Percentiles rank a stretch among this genome's conserved stretches.
Evolutionary conservation across 2,797 vertebrate species (phyloP).

Genomic region (Tapirus indicus): DNA sequence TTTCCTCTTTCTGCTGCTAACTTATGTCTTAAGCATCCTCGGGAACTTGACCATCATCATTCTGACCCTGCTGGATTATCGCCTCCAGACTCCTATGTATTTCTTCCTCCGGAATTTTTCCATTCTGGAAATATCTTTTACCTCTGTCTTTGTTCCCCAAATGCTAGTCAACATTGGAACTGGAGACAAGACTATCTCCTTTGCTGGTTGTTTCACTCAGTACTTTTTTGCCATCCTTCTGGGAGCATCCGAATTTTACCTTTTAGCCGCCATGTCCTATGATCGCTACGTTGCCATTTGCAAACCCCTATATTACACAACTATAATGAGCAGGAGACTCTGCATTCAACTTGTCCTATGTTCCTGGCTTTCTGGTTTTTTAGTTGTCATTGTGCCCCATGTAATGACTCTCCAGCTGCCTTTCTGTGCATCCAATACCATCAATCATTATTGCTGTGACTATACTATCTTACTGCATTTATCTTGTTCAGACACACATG

Average conservation of each 20-base stretch:
- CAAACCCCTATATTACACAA: constrained; percentile 70
- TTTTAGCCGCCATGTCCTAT: constrained; percentile 78
- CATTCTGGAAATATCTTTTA: constrained; percentile 74
- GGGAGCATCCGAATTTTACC: constrained; percentile 79
- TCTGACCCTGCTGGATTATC: constrained; percentile 66
- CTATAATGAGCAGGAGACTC: constrained; percentile 69
- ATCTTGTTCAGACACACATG: constrained; percentile 74
- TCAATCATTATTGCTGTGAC: constrained; percentile 82
- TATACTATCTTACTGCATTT: constrained; percentile 72
- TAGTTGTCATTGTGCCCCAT: constrained; percentile 64
- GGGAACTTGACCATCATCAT: constrained; percentile 79
- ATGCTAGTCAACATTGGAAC: constrained; percentile 68
- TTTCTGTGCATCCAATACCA: constrained; percentile 74
- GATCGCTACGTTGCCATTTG: constrained; percentile 78
- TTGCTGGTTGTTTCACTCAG: constrained; percentile 67
- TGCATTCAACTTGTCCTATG: constrained; percentile 62
- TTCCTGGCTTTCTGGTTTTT: constrained; percentile 75
- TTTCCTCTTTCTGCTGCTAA: constrained; percentile 76
- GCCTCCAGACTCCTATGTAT: constrained; percentile 81
- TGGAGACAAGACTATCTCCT: constrained; percentile 72
- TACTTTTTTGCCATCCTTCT: constrained; percentile 79
- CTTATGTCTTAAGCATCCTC: constrained; percentile 73
- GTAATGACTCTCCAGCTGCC: constrained; percentile 65
- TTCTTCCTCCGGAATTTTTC: constrained; percentile 82
- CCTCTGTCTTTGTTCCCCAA: constrained; percentile 75